Evolutionary conservation across 1,140 invertebrate genomes (phyloP), one percentile per base, ranked within the genome.

Genomic region (Octopus sinensis): DNA sequence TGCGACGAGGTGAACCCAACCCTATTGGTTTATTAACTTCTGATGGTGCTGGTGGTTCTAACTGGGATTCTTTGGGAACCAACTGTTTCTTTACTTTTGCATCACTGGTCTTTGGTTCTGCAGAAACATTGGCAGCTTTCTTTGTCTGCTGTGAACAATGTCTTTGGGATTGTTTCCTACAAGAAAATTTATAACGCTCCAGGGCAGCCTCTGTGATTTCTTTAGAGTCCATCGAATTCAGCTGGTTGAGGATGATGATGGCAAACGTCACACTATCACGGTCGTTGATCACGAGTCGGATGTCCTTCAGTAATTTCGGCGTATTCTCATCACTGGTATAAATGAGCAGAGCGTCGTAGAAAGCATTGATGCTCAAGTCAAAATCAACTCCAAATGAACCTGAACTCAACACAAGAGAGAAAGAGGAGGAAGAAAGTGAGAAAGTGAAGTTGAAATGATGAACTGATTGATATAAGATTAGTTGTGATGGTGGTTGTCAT

Each of bases 311-410:
- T 6, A 77, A 13, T 51, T 77, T 77, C 43, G 30, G 43, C 12
- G 76, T 77, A 9, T 53, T 77, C 13, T 77, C 43, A 4, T 77
- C 76, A 9, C 30, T 77, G 23, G 76, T 77, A 17, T 52, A 77
- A 13, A 77, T 51, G 23, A 77, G 52, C 76, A 77, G 52, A 9
- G 76, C 76, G 52, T 77, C 76, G 52, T 77, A 77, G 30, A 77
- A 77, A 43, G 76, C 76, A 77, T 77, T 77, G 52, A 77, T 77
- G 17, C 76, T 77, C 43, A 53, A 7, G 17, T 77, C 76, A 77
- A 77, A 53, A 53, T 77, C 76, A 77, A 77, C 52, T 6, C 76
- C 76, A 43, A 73, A 73, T 73, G 68, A 73, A 73, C 68, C 68
- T 73, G 68, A 13, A 17, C 17, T n/a, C 68, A 73, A 7, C 68